Percentiles rank a stretch among this genome's conserved stretches.
These are phyloP conservation scores for Macropodus opercularis DNA, from an alignment of 2,797 vertebrate genomes.

Conservation along the genomic window DNA sequence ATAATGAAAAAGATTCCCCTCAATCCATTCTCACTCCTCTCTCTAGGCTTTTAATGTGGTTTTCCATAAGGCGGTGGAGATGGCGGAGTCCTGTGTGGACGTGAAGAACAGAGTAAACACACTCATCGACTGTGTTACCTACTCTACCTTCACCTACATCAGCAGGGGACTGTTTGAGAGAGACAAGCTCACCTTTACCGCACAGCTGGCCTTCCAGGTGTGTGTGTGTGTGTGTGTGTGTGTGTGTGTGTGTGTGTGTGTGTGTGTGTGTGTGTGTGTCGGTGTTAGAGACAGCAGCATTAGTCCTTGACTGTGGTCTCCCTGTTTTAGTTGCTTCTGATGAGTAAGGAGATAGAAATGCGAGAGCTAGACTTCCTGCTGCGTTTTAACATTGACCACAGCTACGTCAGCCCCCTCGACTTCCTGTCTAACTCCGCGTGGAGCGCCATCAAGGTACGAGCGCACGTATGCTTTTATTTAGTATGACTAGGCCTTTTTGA, in stretches of 20 bases:
- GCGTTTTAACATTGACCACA: conserved; percentile 84
- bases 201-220: conserved; percentile 83
- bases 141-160: conserved; percentile 84
- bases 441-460: conserved; percentile 82
- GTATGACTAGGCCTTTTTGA: not conserved
- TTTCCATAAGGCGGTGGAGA: conserved; percentile 84
- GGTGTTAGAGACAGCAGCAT: conserved; percentile 2
- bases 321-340: conserved; percentile 77
- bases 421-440: conserved; percentile 82
- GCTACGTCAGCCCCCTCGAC: conserved; percentile 80
- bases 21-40: not conserved
- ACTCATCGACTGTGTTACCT: conserved; percentile 78
- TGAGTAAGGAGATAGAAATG: conserved; percentile 80
- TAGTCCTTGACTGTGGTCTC: conserved; percentile 22
- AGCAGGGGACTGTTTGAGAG: conserved; percentile 83
- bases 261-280: conserved; percentile 23
- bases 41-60: conserved; percentile 83
- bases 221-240: conserved; percentile 26
- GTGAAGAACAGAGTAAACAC: conserved; percentile 78
- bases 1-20: not conserved
- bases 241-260: conserved; percentile 23
- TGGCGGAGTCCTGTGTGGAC: conserved; percentile 77
- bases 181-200: conserved; percentile 84
- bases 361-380: conserved; percentile 85
- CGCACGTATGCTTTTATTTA: not conserved